Base-by-base conservation (phyloP, 2,888 invertebrate species). In the Charanyca ferruginea region DNA sequence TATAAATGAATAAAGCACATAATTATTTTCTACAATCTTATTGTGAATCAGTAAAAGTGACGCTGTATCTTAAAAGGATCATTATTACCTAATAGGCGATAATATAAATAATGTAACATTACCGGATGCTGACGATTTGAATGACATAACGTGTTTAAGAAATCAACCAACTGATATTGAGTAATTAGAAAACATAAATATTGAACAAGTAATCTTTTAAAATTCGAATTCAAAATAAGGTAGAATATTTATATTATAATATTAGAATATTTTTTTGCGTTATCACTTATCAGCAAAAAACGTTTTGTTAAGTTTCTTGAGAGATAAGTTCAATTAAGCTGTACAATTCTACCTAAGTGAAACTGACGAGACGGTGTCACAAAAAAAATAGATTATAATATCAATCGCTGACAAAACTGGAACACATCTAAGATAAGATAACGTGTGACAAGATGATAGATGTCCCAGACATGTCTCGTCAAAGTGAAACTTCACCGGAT, bases 51-150 rank as follows among this genome's bases (percentile, higher is more conserved):
- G 77, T 79, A 77, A 77, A 81, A 72, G 80, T 68, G 54, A 73
- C 22, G 28, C 55, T 61, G 52, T 81, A 86, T 87, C 85, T 85
- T 83, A 85, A 84, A 85, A 87, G 81, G 83, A 85, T 86, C 83
- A 73, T 73, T 77, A 85, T 79, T 78, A 83, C 68, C 44, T 57
- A 83, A 75, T 78, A 84, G 81, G 72, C 63, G 69, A 71, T 81
- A 81, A 77, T 70, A 73, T 83, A 84, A 79, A 79, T 81, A 81
- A 73, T 66, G 52, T 49, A 64, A 73, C 67, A 73, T 78, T 77
- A 71, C 78, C 77, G 73, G 80, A 81, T 71, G 78, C 55, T 67
- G 68, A 75, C 49, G 52, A 55, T 64, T 66, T 59, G 51, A 74
- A 61, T 76, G 76, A 69, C 49, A 72, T 82, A 80, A 82, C 66